Percentiles rank a stretch among this genome's conserved stretches.
These are phyloP conservation scores for Yoshiicerus persimilis DNA, from an alignment of 1,140 invertebrate species.

Conservation along the genomic window DNA sequence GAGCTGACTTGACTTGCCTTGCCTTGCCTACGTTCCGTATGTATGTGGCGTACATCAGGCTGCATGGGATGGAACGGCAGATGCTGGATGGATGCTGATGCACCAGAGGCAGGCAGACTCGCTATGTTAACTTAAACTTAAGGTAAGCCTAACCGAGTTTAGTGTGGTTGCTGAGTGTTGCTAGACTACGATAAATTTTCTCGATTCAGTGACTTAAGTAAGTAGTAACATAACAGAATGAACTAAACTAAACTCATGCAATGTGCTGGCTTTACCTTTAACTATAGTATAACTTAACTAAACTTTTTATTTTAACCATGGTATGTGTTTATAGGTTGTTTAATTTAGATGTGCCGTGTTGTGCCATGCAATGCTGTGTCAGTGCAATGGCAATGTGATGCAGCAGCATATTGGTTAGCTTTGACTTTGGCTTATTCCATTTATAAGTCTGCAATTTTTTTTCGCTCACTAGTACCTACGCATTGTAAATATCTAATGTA, in stretches of 20 bases:
- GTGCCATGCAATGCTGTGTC: not conserved
- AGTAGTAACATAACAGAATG: constrained; percentile 20
- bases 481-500: not conserved
- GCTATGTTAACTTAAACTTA: not conserved
- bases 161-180: not conserved
- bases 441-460: not conserved
- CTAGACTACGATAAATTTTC: constrained; percentile 13
- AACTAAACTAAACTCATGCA: not conserved
- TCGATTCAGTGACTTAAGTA: constrained; percentile 16
- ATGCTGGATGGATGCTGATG: constrained; percentile 28
- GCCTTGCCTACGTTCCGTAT: not conserved
- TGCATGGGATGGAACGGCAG: constrained; percentile 11
- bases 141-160: too few species aligned
- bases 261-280: not conserved
- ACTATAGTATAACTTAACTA: not conserved
- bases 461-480: not conserved
- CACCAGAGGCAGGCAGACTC: constrained; percentile 10
- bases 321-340: not conserved
- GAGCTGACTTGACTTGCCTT: not conserved
- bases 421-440: not conserved
- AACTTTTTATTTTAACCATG: not conserved
- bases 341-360: not conserved
- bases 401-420: not conserved
- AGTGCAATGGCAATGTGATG: not conserved
- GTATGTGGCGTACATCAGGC: not conserved